Conservation (phyloP, 2,888 invertebrate genomes). For the Furcula furcula region DNA sequence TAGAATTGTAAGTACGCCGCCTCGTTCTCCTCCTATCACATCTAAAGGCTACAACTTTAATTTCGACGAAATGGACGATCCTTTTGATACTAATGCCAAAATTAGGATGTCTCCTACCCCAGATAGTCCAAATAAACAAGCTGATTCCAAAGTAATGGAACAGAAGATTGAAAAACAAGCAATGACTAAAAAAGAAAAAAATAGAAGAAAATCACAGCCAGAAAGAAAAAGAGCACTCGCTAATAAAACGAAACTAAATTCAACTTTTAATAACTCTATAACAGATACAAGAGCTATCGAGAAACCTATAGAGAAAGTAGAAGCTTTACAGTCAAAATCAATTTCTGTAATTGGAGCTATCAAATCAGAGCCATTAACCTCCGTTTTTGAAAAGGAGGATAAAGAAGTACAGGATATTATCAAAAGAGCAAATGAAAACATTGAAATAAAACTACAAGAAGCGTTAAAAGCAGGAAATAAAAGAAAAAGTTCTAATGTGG, state of each 20-base stretch:
- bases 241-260: conserved; percentile 43
- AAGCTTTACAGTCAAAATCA: not conserved
- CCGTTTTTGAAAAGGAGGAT: not conserved
- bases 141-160: conserved; percentile 9
- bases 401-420: conserved; percentile 1
- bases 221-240: conserved; percentile 36
- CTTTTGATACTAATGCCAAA: conserved; percentile 65
- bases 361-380: not conserved
- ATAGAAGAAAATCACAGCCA: conserved; percentile 50
- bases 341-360: not conserved
- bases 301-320: conserved; percentile 5
- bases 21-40: conserved; percentile 53
- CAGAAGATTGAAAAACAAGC: conserved; percentile 16
- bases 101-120: conserved; percentile 55
- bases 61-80: conserved; percentile 67
- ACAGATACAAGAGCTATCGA: conserved; percentile 6
- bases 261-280: conserved; percentile 27
- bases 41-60: conserved; percentile 67
- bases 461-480: conserved; percentile 6
- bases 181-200: conserved; percentile 29
- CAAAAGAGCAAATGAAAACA: not conserved
- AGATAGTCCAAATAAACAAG: conserved; percentile 25
- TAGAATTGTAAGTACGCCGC: conserved; percentile 32
- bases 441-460: conserved; percentile 2
- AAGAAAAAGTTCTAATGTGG: conserved; percentile 3